Conservation (phyloP, 1,140 invertebrate genomes). For the Drosophila dunni region DNA sequence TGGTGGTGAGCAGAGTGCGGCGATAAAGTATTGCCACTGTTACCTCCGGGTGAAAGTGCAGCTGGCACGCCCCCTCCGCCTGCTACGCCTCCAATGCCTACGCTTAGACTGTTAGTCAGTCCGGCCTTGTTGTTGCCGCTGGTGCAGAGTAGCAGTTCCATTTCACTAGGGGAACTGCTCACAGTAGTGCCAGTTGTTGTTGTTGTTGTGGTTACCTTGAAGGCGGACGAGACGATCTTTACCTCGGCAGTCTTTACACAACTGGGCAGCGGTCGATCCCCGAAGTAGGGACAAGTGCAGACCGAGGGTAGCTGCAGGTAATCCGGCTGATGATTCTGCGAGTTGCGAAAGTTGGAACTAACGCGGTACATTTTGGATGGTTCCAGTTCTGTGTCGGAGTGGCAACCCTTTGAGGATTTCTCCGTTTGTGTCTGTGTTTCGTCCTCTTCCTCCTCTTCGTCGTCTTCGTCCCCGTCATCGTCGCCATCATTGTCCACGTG, state of each 20-base stretch:
- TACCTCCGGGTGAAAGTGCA: slow-evolving; percentile 4
- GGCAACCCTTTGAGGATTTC: slow-evolving; percentile 53
- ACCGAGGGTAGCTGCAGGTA: slow-evolving; percentile 88
- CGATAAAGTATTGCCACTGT: slow-evolving; percentile 44
- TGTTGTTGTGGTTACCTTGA: slow-evolving; percentile 68
- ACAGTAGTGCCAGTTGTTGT: slow-evolving; percentile 60
- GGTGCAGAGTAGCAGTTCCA: slow-evolving; percentile 70
- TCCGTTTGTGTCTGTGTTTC: neutral
- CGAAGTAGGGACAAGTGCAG: slow-evolving; percentile 92
- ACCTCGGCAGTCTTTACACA: slow-evolving; percentile 85
- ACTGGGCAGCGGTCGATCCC: slow-evolving; percentile 86
- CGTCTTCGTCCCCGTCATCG: slow-evolving; percentile 15
- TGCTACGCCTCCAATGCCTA: slow-evolving; percentile 23
- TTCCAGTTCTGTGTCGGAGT: slow-evolving; percentile 74
- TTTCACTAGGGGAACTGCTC: slow-evolving; percentile 74
- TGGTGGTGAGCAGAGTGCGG: slow-evolving; percentile 56
- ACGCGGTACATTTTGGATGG: slow-evolving; percentile 16
- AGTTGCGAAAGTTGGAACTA: neutral
- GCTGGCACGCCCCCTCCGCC: neutral
- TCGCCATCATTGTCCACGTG: slow-evolving; percentile 13
- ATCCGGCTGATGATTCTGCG: slow-evolving; percentile 70
- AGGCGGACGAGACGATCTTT: slow-evolving; percentile 85
- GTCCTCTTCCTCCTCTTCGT: slow-evolving; percentile 14
- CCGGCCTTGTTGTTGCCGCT: slow-evolving; percentile 27
- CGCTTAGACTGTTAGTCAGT: slow-evolving; percentile 60